Base-by-base conservation (phyloP, 2,888 invertebrate species). In the Ormyrus pomaceus region DNA sequence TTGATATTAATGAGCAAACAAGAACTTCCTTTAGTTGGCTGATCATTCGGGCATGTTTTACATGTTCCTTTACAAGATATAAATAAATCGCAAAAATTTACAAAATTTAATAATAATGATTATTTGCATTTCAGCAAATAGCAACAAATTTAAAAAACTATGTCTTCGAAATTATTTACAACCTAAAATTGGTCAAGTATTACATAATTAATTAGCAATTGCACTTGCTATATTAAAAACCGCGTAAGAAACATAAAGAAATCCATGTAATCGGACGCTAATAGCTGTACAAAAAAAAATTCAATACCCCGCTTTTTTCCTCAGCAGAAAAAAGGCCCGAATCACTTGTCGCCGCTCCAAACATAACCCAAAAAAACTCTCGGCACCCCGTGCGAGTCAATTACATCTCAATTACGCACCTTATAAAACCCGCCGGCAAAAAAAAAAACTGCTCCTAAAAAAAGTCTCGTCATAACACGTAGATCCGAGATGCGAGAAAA, bases 321-420 rank as follows among this genome's bases (percentile, higher is more conserved):
- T 50, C 13, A 0, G 0, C n/a, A 0, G 6, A 51, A 56, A 72
- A 80, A 80, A 68, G 58, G 6, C 5, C 5, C 6, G 9, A 9
- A 65, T 56, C 78, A 79, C 78, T 79, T 73, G 78, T 56, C 34
- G 51, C 19, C 34, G 9, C 72, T 13, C 46, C 55, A 19, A 66
- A 51, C 62, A 34, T 48, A 55, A 9, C 7, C 51, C 13, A 70
- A 79, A 69, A 68, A 66, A 69, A 70, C 10, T 53, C 55, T 0
- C 55, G 9, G 50, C 72, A 72, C 72, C 72, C 34, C 61, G 70
- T 9, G 34, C 71, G 11, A 78, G 81, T 81, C 81, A 78, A 81
- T 81, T 75, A 81, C 72, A 10, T 78, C 81, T 78, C 81, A 72
- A 81, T 81, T 71, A 78, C 81, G 71, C 70, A 74, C 70, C 74